Evolutionary conservation across 2,113 vertebrate species (phyloP), one percentile per base, ranked within the genome.

Genomic region (Chaetodon auriga): DNA sequence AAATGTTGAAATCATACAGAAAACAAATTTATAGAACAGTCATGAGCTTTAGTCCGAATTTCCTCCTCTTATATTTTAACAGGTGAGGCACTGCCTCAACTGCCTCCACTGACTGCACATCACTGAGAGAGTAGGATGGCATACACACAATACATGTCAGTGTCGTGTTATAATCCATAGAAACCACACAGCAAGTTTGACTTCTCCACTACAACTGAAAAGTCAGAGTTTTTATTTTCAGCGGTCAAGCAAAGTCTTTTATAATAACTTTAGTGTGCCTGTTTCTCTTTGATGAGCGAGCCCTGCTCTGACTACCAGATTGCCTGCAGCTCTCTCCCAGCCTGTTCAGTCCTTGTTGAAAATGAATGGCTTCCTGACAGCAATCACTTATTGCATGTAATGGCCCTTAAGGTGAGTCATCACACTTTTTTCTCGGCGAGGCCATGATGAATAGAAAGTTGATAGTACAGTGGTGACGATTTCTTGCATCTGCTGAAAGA

Each of bases 291-390:
- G 60, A 87, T 79, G 77, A 81, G 65, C 25, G 2, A 46, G 77
- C 21, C 25, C 41, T 36, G 18, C 55, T 75, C 41, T 58, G 38
- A 80, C 41, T 38, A 14, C 19, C 38, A 13, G 53, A 68, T 76
- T 16, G 61, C 78, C 85, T 58, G 74, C 69, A 75, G 82, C 35
- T 36, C 61, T 15, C 11, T 46, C 0, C 38, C 48, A 58, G 69
- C 63, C 78, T 72, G 49, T 60, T 80, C 62, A 46, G n/a, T 63
- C 71, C 62, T 60, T 12, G 38, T 79, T 72, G 49, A 65, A 80
- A 86, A 87, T 66, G 62, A 83, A 88, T 74, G 83, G 71, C 80
- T 76, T 83, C 49, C 14, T 7, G 77, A 53, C 80, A 53, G 57
- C 71, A 73, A 70, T 90, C 57, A 77, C 70, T 81, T 62, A 64